Evolutionary conservation across 2,888 invertebrate species (phyloP), one percentile per base, ranked within the genome.

Genomic region (Tenthredo mesomela): DNA sequence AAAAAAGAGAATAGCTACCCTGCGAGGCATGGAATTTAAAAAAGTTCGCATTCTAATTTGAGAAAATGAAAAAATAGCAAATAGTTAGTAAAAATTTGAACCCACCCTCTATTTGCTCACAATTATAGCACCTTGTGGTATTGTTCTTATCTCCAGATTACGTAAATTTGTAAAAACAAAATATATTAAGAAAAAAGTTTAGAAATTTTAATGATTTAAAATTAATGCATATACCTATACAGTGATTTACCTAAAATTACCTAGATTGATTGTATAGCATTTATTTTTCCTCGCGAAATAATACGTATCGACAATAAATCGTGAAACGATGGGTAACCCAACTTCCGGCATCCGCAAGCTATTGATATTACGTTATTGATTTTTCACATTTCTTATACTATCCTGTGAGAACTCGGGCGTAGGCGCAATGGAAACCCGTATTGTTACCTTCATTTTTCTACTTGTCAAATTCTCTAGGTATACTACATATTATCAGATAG

Each of bases 351-450:
- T 33, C 67, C 67, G 67, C n/a, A n/a, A n/a, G 33, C 67, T 67
- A 67, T 67, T 67, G 67, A 18, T 67, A 67, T 67, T 67, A 33
- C 67, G 67, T 33, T 67, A 67, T 67, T 67, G 67, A 67, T 67
- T 67, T 67, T 67, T 67, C 33, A 67, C 67, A 33, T 67, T 67
- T 67, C 67, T 67, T 67, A 29, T 12, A 12, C 33, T 18, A 67
- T 67, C 33, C 33, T 6, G 67, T 6, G 67, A 18, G 67, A 67
- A 67, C 67, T 18, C 33, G 18, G 25, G 67, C 67, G 67, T 67
- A 67, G 67, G 67, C 67, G 33, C 67, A 33, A 67, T 33, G 33
- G 67, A 67, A 67, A 67, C 67, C 33, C 33, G 67, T n/a, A n/a
- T 67, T 67, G 67, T 67, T 67, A 33, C 33, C 33, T 67, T 33